Percentiles rank a stretch among this genome's conserved stretches.
Evolutionary conservation across 2,797 vertebrate genomes (phyloP).

Genomic region (Echeneis naucrates): DNA sequence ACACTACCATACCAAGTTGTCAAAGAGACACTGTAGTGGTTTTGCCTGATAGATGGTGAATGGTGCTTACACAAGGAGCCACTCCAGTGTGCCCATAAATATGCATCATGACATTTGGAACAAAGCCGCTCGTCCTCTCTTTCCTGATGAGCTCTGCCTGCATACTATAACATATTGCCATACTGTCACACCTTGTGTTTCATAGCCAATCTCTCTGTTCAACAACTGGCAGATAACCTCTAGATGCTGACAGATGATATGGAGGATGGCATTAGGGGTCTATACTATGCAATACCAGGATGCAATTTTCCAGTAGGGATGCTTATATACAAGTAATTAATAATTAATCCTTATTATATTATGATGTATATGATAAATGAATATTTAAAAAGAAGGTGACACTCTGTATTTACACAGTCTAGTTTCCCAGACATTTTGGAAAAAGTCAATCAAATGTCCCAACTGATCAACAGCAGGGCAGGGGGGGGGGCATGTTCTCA

Average conservation of each 20-base stretch:
- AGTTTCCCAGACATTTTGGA: conserved; percentile 33
- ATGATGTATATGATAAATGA: conserved; percentile 38
- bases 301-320: conserved; percentile 59
- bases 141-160: conserved; percentile 86
- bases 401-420: conserved; percentile 4
- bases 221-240: conserved; percentile 84
- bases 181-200: conserved; percentile 87
- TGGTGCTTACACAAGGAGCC: conserved; percentile 86
- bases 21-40: conserved; percentile 80
- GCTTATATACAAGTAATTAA: conserved; percentile 66
- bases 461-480: conserved; percentile 54
- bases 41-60: conserved; percentile 85
- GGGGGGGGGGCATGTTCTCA: conserved; percentile 41
- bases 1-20: conserved; percentile 74
- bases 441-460: conserved; percentile 36
- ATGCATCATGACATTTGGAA: conserved; percentile 91
- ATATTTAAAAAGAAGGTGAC: conserved; percentile 36
- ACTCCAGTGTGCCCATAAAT: conserved; percentile 87
- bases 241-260: conserved; percentile 83
- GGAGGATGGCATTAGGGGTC: conserved; percentile 67
- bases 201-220: conserved; percentile 85
- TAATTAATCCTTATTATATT: conserved; percentile 63
- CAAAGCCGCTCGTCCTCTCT: conserved; percentile 87
- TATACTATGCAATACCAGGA: conserved; percentile 70
- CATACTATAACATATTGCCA: conserved; percentile 86